Conservation (phyloP, 2,888 invertebrate genomes). For the Aplocera efformata region DNA sequence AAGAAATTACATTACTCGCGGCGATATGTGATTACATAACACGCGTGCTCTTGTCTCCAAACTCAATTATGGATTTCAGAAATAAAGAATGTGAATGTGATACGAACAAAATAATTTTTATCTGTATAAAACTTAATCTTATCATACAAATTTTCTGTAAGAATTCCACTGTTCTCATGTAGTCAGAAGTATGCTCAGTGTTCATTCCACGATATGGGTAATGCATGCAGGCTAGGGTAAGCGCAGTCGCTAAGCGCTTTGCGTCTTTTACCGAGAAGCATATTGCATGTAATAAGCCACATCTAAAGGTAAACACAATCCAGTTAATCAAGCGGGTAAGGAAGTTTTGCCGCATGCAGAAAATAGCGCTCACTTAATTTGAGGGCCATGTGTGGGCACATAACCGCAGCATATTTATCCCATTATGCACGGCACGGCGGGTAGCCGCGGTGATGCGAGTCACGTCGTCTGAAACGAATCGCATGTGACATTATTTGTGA, state of each 20-base stretch:
- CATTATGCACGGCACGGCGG: constrained; percentile 76
- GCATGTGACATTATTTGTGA: constrained; percentile 81
- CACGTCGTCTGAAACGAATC: constrained; percentile 79
- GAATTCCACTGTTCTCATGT: no score
- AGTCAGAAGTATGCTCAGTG: no score
- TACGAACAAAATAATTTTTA: no score
- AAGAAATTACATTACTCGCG: constrained; percentile 30
- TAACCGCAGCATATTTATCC: constrained; percentile 79
- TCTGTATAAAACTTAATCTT: no score
- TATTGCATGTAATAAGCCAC: constrained; percentile 48
- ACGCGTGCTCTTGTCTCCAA: constrained; percentile 4
- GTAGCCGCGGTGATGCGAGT: constrained; percentile 74
- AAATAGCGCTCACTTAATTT: constrained; percentile 76
- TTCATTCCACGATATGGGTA: constrained; percentile 15
- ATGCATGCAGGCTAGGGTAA: constrained; percentile 32
- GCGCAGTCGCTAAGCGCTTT: constrained; percentile 9
- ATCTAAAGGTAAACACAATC: constrained; percentile 59
- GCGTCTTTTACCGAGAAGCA: constrained; percentile 34
- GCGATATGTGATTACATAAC: constrained; percentile 18
- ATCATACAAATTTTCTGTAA: no score
- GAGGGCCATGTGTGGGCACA: constrained; percentile 76
- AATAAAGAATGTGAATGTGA: no score
- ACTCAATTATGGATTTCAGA: no score
- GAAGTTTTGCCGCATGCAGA: constrained; percentile 66
- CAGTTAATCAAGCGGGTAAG: constrained; percentile 69